phyloP scores from a whole-genome alignment of 2,113 vertebrate genomes.

The Rhizomys pruinosus region DNA sequence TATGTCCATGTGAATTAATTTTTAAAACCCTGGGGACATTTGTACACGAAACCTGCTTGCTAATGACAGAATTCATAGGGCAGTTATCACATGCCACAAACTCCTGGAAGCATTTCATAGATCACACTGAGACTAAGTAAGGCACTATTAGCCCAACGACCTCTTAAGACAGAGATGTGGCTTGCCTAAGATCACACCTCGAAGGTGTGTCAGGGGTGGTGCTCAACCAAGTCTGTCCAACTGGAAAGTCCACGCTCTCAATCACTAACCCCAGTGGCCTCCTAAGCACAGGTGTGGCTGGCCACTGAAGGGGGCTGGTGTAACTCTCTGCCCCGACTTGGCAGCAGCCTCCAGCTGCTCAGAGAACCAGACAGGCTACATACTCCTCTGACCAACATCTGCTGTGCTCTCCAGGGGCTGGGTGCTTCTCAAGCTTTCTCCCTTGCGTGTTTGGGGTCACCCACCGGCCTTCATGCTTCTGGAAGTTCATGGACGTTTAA shows the following conservation, averaged over 20 bases:
- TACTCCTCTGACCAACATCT: background rate
- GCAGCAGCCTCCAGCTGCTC: background rate
- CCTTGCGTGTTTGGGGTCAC: background rate
- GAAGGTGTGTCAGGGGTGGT: background rate
- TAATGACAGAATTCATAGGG: background rate
- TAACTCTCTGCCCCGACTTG: background rate
- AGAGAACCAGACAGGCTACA: background rate
- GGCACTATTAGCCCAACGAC: background rate
- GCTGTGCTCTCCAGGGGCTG: background rate
- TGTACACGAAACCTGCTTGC: background rate
- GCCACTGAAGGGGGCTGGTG: background rate
- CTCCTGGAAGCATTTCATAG: background rate
- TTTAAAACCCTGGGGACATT: background rate
- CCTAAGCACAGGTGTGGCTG: background rate
- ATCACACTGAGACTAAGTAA: background rate
- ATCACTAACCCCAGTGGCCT: background rate
- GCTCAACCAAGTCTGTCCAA: constrained; percentile 1
- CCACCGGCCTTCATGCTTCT: background rate
- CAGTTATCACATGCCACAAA: background rate
- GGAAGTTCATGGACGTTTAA: background rate
- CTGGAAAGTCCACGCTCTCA: constrained; percentile 40
- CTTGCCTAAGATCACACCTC: background rate
- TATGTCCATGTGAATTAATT: background rate
- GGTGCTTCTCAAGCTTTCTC: background rate
- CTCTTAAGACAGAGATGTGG: background rate